Percentiles rank a stretch among this genome's conserved stretches.
phyloP scores from a whole-genome alignment of 2,797 vertebrate species.

The Simalia tracyae region DNA sequence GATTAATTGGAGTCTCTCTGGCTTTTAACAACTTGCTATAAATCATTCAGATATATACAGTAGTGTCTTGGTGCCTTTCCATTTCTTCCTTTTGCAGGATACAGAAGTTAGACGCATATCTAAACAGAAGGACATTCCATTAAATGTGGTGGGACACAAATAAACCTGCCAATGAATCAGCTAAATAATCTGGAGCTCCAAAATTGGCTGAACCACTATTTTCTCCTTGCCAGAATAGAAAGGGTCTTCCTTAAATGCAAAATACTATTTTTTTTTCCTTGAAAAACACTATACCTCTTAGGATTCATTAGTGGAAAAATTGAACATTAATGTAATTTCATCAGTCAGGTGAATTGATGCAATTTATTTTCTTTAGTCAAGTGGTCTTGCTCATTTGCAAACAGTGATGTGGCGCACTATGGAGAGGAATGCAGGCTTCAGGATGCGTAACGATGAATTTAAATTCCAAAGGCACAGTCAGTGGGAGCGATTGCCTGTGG shows the following conservation, averaged over 20 bases:
- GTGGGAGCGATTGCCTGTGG: too few relatives aligned
- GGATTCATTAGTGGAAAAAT: too few relatives aligned
- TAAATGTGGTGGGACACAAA: background rate
- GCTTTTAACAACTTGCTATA: background rate
- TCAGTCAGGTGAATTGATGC: too few relatives aligned
- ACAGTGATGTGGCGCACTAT: too few relatives aligned
- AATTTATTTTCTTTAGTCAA: too few relatives aligned
- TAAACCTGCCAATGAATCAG: background rate
- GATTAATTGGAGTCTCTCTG: background rate
- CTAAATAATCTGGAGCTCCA: background rate
- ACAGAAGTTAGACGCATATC: background rate
- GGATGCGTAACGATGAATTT: too few relatives aligned
- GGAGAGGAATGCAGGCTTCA: too few relatives aligned
- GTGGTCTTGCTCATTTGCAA: too few relatives aligned
- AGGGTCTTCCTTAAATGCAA: background rate
- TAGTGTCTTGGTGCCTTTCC: background rate
- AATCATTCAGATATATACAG: background rate
- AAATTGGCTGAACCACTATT: background rate
- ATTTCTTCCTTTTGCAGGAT: background rate
- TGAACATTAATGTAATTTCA: too few relatives aligned
- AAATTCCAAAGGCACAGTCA: too few relatives aligned
- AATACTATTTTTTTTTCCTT: background rate
- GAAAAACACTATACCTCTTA: background rate
- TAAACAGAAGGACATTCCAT: background rate
- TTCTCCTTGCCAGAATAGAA: background rate